Base-by-base conservation (phyloP, 2,888 invertebrate species). In the Capitulum mitella region DNA sequence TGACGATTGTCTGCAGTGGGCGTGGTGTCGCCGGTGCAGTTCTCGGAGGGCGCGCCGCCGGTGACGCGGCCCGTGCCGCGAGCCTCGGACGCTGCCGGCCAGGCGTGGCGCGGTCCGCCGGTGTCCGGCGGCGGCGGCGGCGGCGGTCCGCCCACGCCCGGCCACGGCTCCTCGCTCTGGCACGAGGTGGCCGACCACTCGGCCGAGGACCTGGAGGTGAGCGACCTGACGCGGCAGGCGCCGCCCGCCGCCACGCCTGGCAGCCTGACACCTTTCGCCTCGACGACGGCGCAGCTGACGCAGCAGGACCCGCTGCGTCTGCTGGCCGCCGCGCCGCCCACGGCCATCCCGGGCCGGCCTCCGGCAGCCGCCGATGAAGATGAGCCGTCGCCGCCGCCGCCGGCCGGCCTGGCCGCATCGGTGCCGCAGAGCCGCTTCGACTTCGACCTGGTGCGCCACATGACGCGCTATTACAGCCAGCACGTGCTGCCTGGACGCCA, bases 371-470 rank as follows among this genome's bases (percentile, higher is more conserved):
- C 8, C 8, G 40, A 40, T 1, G 70, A 70, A 12, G 70, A 26
- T 22, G 64, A 64, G 1, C 40, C 19, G 10, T 37, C 40, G 40
- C 40, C 70, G 70, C 70, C 70, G 70, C 70, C 70, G 70, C 37
- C 34, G 34, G 64, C 64, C 64, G 64, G 64, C 22, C 19, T 40
- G 40, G 70, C 70, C 37, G 70, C 70, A 22, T 70, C 70, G 26
- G 37, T 70, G 70, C 70, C 70, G 70, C 70, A 70, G 70, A 70
- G 70, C 12, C 37, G 70, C 22, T 37, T 70, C 70, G 70, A 70
- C 70, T 70, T 70, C 26, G 70, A 70, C 70, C 70, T 70, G 40
- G 70, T 70, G 70, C 70, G 70, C 26, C 70, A 70, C 70, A 70
- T 70, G 70, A 70, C 70, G 37, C 70, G 70, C 40, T 70, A 70